Evolutionary conservation across 2,797 vertebrate species (phyloP).

Genomic region (Oreochromis mossambicus): DNA sequence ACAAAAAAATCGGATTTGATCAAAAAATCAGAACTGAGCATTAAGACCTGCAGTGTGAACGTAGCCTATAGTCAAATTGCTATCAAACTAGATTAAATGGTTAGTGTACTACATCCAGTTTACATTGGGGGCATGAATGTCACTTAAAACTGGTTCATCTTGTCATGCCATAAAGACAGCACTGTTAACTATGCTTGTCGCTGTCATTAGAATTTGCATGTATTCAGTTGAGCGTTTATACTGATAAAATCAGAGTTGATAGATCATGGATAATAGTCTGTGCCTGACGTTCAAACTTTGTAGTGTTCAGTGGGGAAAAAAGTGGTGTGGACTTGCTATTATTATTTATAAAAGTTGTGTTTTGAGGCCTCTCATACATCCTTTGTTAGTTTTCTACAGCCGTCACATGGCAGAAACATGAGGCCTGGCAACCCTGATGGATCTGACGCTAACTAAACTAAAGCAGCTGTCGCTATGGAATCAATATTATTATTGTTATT

Average conservation of each 20-base stretch:
- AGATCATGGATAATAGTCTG: background rate
- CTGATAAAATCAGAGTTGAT: background rate
- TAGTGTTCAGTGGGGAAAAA: accelerated
- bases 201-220: background rate
- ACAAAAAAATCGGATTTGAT: no score
- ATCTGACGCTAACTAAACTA: background rate
- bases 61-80: background rate
- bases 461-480: background rate
- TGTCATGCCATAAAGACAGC: background rate
- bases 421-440: background rate
- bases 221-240: background rate
- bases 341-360: background rate
- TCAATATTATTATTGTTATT: background rate
- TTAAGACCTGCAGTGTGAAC: no score
- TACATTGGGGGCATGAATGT: background rate
- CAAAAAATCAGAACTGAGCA: no score
- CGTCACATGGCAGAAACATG: background rate
- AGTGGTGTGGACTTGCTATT: background rate
- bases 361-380: background rate
- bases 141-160: background rate
- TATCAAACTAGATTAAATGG: background rate
- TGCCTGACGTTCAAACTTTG: background rate
- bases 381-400: background rate
- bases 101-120: background rate
- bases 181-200: background rate